Evolutionary conservation across 2,888 invertebrate genomes (phyloP).

Genomic region (Strigamia crassipes): DNA sequence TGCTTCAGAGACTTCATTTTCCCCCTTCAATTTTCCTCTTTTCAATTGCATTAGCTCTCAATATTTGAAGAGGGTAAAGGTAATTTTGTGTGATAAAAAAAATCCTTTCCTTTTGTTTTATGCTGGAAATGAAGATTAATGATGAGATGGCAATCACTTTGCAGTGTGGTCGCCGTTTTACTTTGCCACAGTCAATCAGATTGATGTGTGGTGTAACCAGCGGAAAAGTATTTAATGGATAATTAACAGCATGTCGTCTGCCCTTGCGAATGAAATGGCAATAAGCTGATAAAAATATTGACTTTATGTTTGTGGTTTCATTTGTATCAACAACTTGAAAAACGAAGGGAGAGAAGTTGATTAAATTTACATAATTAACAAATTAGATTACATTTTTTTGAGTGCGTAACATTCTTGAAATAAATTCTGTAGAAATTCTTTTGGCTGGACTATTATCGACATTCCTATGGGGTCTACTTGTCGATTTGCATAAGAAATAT

Average conservation of each 20-base stretch:
- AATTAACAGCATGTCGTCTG: conserved; percentile 36
- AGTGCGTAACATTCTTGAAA: background rate
- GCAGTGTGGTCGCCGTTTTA: conserved; percentile 35
- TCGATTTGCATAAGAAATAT: conserved; percentile 21
- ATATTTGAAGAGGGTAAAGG: conserved; percentile 17
- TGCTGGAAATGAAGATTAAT: conserved; percentile 30
- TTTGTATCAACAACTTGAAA: background rate
- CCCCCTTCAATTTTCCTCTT: background rate
- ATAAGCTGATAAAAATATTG: conserved; percentile 32
- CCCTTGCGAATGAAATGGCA: conserved; percentile 29
- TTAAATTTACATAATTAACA: conserved; percentile 21
- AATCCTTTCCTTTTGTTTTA: conserved; percentile 18
- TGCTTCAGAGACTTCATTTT: conserved; percentile 36
- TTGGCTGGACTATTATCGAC: background rate
- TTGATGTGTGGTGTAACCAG: conserved; percentile 42
- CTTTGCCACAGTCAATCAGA: conserved; percentile 37
- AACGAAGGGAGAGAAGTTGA: background rate
- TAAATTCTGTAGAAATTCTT: background rate
- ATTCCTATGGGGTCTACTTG: background rate
- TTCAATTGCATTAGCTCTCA: conserved; percentile 38
- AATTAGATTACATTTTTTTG: background rate
- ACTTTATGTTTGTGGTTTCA: conserved; percentile 23
- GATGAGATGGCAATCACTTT: conserved; percentile 42
- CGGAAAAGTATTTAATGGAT: conserved; percentile 40
- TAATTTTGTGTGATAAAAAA: conserved; percentile 39